Base-by-base conservation (phyloP, 2,113 vertebrate genomes). In the Cariama cristata region DNA sequence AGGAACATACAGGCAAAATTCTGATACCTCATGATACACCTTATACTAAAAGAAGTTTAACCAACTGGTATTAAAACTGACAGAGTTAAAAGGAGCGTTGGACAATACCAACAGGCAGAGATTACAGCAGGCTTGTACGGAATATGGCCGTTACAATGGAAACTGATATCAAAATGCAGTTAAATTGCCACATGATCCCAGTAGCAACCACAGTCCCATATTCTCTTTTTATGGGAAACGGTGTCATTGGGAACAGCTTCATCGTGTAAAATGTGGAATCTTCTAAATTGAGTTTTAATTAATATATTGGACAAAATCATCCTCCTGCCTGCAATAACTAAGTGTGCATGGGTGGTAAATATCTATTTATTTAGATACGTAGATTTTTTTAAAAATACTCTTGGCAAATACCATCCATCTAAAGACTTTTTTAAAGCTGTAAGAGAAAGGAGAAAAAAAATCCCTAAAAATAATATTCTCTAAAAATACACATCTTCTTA, bases 1-100 rank as follows among this genome's bases (percentile, higher is more conserved):
- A 77, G 30, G 52, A 83, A 52, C 9, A 47, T 7, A 60, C 17
- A 45, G 42, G 38, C 32, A 88, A 58, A 90, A 76, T 23, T 44
- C 26, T 0, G 0, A 21, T 20, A 26, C 7, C 26, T 53, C 9
- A 22, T 15, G 1, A 10, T 26, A 30, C 6, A 18, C 8, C 8
- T 69, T 28, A 4, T 14, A 50, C 42, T 27, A 76, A n/a, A 35
- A 66, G 40, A 38, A 76, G 40, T 62, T 90, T 50, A 83, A 93
- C 18, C 24, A 21, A 21, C 45, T 55, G 47, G 14, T 59, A 42
- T 47, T 52, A 47, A 86, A 68, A 9, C n/a, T 45, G 55, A 33
- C 66, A 24, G 73, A 79, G 75, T 76, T 82, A 63, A 83, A 68
- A 86, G 75, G 32, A 45, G 9, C 40, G 44, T 23, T 80, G 71